A percentile compares a stretch with the other conserved stretches of the same genome.
phyloP scores from a whole-genome alignment of 1,140 invertebrate species.

The Bombus haemorrhoidalis region DNA sequence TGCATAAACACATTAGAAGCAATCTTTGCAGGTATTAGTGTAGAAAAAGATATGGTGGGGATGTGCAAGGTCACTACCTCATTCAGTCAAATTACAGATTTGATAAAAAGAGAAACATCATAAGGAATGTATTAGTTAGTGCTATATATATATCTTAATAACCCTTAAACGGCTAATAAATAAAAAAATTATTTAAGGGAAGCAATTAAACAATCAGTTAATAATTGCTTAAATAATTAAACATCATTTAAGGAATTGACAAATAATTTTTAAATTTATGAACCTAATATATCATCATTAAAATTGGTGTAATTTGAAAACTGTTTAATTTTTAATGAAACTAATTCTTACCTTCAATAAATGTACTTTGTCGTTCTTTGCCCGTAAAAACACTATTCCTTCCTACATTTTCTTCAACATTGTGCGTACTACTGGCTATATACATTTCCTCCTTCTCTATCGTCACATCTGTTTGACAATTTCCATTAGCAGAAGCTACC shows the following conservation, averaged over 20 bases:
- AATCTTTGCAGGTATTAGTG: constrained; percentile 7
- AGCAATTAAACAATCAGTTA: neutral
- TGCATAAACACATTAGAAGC: neutral
- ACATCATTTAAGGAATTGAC: neutral
- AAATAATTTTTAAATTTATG: neutral
- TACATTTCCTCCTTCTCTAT: constrained; percentile 67
- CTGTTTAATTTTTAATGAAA: neutral
- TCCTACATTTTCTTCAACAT: constrained; percentile 47
- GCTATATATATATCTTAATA: constrained; percentile 1
- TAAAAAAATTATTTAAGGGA: neutral
- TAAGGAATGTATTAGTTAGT: neutral
- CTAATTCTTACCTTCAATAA: constrained; percentile 66
- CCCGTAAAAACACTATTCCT: constrained; percentile 34
- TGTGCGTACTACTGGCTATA: constrained; percentile 1
- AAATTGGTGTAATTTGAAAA: neutral
- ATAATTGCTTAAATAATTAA: neutral
- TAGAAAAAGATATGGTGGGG: constrained; percentile 51
- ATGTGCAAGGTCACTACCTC: constrained; percentile 54
- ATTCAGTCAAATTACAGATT: constrained; percentile 45
- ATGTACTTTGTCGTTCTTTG: constrained; percentile 63
- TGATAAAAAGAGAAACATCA: constrained; percentile 15
- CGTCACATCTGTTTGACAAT: constrained; percentile 66
- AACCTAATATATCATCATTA: neutral
- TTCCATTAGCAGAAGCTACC: constrained; percentile 72
- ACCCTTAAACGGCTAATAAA: neutral